phyloP scores from a whole-genome alignment of 2,113 vertebrate species.

The Panurus biarmicus region DNA sequence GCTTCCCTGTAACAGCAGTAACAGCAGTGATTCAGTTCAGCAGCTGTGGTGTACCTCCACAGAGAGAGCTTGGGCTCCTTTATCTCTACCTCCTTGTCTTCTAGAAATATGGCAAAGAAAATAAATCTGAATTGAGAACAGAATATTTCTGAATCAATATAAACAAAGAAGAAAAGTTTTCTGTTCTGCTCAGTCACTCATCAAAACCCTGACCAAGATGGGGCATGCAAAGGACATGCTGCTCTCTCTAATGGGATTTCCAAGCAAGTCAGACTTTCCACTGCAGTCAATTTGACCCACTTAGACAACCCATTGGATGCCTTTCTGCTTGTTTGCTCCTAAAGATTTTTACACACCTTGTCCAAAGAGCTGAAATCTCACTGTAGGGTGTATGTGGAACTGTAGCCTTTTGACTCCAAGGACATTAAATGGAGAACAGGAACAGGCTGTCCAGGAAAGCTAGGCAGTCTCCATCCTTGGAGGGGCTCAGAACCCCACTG shows the following conservation, averaged over 20 bases:
- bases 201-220: fast-evolving
- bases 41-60: not conserved
- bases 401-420: not conserved
- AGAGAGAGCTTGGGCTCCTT: not conserved
- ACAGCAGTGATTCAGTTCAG: not conserved
- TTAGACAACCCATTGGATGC: not conserved
- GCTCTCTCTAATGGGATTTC: not conserved
- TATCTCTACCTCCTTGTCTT: not conserved
- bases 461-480: not conserved
- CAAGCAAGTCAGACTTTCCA: not conserved
- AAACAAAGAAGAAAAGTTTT: not conserved
- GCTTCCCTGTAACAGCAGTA: not conserved
- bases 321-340: not conserved
- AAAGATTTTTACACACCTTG: not conserved
- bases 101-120: not conserved
- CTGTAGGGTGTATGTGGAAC: not conserved
- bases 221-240: not conserved
- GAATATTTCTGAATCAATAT: not conserved
- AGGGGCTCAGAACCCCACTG: not conserved
- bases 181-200: not conserved
- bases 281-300: not conserved
- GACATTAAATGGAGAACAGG: not conserved
- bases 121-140: not conserved
- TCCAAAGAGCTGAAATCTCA: not conserved
- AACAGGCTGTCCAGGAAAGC: not conserved